Conservation (phyloP, 2,797 vertebrate species). For the Myotis myotis region DNA sequence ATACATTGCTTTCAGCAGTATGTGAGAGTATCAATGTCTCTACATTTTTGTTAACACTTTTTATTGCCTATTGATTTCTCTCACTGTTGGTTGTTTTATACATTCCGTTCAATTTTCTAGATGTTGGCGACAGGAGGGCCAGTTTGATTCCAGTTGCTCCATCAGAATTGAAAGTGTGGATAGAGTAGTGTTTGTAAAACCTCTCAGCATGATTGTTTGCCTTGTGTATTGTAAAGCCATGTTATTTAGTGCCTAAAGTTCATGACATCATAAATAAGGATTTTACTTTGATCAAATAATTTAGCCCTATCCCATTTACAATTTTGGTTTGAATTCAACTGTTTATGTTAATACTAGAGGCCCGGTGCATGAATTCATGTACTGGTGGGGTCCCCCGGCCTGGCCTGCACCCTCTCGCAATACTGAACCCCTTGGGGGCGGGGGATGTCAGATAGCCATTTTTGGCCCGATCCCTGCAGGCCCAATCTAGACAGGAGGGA, state of each 20-base stretch:
- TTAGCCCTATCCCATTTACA: background rate
- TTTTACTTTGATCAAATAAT: conserved; percentile 35
- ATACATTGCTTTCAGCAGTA: background rate
- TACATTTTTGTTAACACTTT: background rate
- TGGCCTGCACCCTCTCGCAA: no score
- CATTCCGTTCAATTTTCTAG: background rate
- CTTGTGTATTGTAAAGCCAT: background rate
- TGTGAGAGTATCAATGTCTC: background rate
- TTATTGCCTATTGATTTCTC: background rate
- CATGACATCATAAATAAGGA: background rate
- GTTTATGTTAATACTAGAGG: background rate
- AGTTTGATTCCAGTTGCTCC: background rate
- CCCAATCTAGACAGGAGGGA: no score
- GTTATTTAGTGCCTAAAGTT: conserved; percentile 11
- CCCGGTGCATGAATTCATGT: no score
- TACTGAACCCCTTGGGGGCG: no score
- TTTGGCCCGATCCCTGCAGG: no score
- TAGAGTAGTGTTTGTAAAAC: background rate
- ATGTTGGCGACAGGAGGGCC: background rate
- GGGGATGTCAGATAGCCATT: no score
- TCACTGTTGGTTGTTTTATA: background rate
- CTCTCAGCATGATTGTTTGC: background rate
- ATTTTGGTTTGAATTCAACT: background rate
- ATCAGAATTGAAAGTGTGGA: background rate
- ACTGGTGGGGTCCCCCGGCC: no score